Evolutionary conservation across 1,140 invertebrate species (phyloP), one percentile per base, ranked within the genome.

Genomic region (Drosophila gunungcola): DNA sequence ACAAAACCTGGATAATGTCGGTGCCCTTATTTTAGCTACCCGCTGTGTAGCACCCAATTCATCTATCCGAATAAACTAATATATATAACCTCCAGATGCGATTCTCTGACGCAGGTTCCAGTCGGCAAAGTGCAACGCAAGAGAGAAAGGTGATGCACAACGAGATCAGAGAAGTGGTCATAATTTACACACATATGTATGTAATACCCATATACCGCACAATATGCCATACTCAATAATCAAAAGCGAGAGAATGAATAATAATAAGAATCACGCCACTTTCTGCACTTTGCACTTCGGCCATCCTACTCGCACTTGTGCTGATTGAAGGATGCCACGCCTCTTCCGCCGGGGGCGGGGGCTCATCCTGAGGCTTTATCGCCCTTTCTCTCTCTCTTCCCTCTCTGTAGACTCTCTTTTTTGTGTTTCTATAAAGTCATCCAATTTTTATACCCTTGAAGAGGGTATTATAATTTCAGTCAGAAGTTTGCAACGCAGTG

Each of bases 231-330:
- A 29, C 64, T 53, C 64, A 78, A 82, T 75, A 68, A 67, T 68
- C 54, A 67, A 60, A 60, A 52, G 53, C 38, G 34, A 39, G 48
- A 74, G 56, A 75, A 65, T 78, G 49, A 70, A 78, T 82, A 65
- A 78, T 82, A 80, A 82, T 81, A 86, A 88, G 81, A 88, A 88
- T 88, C 83, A 88, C 83, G 83, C 83, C 83, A 88, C 80, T 89
- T 89, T 72, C 42, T 83, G 83, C 73, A 88, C 83, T 88, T 88
- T 88, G 55, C 52, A 41, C 65, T 60, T 53, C 51, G 13, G 16
- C 55, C 57, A n/a, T 49, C 36, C 42, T 16, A 16, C 36, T 58
- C 51, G 49, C 43, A 38, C 29, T 45, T 29, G 25, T 42, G 46
- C 27, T 52, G 55, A 60, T 61, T 53, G 27, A 29, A 16, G 13